Conservation (phyloP, 2,113 vertebrate genomes). For the Sinosuthora webbiana region DNA sequence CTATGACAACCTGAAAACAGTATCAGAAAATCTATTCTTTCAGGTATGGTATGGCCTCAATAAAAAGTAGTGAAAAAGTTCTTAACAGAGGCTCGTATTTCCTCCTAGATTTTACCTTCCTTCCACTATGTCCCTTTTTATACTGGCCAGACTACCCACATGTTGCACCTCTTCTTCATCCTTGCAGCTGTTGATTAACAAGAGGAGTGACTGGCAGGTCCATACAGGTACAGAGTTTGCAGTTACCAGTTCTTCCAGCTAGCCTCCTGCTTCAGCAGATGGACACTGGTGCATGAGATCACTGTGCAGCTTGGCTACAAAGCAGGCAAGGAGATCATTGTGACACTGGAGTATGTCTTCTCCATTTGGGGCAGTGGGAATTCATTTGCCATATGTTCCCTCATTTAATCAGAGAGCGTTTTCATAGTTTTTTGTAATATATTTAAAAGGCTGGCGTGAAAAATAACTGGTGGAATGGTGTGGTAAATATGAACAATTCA, state of each 20-base stretch:
- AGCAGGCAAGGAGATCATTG: not conserved
- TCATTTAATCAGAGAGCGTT: not conserved
- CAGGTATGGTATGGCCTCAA: not conserved
- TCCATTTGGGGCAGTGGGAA: not conserved
- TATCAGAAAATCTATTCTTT: not conserved
- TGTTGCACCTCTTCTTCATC: not conserved
- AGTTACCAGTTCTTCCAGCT: not conserved
- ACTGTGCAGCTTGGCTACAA: not conserved
- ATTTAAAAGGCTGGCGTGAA: not conserved
- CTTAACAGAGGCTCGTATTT: not conserved
- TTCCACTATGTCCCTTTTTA: not conserved
- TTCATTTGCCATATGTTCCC: not conserved
- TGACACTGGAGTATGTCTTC: not conserved
- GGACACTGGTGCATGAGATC: not conserved
- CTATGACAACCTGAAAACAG: not conserved
- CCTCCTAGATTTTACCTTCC: not conserved
- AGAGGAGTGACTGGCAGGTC: not conserved
- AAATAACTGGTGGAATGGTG: not conserved
- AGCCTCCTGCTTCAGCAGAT: not conserved
- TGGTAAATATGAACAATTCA: not conserved
- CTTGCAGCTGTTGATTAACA: not conserved
- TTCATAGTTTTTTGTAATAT: not conserved
- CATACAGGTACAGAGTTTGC: not conserved
- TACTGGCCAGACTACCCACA: not conserved
- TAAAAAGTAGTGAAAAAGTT: not conserved